Base-by-base conservation (phyloP, 2,797 vertebrate species). In the Oreochromis mossambicus region DNA sequence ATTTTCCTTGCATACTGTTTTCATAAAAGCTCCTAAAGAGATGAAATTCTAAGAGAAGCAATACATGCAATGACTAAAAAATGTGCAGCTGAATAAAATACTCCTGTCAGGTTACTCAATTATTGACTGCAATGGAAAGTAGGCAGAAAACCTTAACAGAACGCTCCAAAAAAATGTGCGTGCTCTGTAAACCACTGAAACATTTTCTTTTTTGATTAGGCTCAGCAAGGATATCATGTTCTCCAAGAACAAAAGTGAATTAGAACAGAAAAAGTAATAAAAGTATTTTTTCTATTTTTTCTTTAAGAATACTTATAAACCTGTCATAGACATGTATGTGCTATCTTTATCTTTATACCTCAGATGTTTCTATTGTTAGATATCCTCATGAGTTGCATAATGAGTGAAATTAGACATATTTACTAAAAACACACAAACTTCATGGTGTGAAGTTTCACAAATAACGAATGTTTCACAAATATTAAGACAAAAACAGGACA, bases 401-500 rank as follows among this genome's bases (percentile, higher is more conserved):
- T 14, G 24, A 80, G 26, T 77, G 9, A 85, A 77, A 80, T 77
- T 10, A 79, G 50, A 78, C 38, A 79, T 24, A 38, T 76, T 78
- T 8, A 24, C 43, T 6, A 55, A 43, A 78, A 81, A 80, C 56
- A 78, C 70, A 43, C 58, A 66, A 48, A 68, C 56, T 80, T 61
- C 56, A 54, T 79, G 75, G 50, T 24, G 82, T 79, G 85, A 86
- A 78, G 78, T 75, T 77, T 84, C 50, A 24, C 41, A 36, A 78
- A 89, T 79, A 52, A 70, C 48, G 81, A 87, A 77, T 83, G 68
- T 77, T 77, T 84, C 50, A 32, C 48, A 43, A 10, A 89, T 51
- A 85, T 81, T 84, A 89, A 89, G 78, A 61, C 32, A 2, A 51
- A 61, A 81, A 61, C 26, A 54, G 88, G 89, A 90, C 83, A 82